A percentile compares a stretch with the other conserved stretches of the same genome.
phyloP scores from a whole-genome alignment of 2,888 invertebrate species.

The Chorisops tibialis region DNA sequence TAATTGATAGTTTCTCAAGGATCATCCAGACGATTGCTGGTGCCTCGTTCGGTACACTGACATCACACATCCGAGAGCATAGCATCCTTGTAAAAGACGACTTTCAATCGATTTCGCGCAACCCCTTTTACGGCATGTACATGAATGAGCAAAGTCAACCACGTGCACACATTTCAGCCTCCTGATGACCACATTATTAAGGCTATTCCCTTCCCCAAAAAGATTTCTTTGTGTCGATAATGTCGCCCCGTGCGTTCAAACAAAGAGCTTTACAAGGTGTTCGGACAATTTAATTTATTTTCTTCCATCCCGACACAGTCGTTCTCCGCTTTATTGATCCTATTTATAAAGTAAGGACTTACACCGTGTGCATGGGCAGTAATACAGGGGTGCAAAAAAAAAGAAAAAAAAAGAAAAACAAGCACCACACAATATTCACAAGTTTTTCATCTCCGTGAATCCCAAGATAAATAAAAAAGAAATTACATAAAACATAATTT shows the following conservation, averaged over 20 bases:
- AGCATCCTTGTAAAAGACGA: not conserved
- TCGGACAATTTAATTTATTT: constrained; percentile 33
- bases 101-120: constrained; percentile 26
- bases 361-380: not conserved
- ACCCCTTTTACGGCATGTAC: constrained; percentile 28
- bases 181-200: constrained; percentile 33
- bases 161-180: constrained; percentile 32
- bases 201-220: constrained; percentile 26
- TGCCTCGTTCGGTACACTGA: not conserved
- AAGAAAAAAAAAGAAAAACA: not conserved
- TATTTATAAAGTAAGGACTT: constrained; percentile 22
- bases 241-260: constrained; percentile 26
- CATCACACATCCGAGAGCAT: not conserved
- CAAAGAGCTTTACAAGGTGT: constrained; percentile 30
- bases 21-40: no score
- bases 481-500: constrained; percentile 1
- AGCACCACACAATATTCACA: no score
- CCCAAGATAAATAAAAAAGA: constrained; percentile 11
- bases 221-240: constrained; percentile 32
- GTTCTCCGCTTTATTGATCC: constrained; percentile 24
- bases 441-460: constrained; percentile 22
- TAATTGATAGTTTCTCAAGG: constrained; percentile 14
- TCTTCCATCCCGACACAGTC: constrained; percentile 15
- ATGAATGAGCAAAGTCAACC: constrained; percentile 33
- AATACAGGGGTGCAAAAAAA: no score